Evolutionary conservation across 2,113 vertebrate species (phyloP).

Genomic region (Murina feae): DNA sequence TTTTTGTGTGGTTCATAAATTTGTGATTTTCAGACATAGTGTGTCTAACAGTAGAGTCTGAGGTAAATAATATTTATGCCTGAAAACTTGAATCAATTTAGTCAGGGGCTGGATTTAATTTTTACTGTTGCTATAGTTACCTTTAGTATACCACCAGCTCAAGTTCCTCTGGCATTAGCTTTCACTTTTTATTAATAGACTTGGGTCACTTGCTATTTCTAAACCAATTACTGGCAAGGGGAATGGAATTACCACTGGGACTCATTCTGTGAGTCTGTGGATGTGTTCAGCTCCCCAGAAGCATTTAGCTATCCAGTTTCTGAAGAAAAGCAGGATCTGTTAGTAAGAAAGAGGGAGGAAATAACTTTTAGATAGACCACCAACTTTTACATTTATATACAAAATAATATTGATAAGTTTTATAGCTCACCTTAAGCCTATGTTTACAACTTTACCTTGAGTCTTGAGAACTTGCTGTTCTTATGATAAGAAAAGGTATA

Average conservation of each 20-base stretch:
- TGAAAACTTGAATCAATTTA: background rate
- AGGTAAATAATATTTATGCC: conserved; percentile 4
- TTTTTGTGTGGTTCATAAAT: background rate
- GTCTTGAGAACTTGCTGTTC: background rate
- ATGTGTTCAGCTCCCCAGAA: background rate
- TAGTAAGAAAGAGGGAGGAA: background rate
- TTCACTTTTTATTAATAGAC: background rate
- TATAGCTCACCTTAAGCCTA: background rate
- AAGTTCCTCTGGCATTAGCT: background rate
- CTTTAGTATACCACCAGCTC: background rate
- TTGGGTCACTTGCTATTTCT: background rate
- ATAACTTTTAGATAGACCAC: background rate
- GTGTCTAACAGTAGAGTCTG: background rate
- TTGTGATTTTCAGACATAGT: background rate
- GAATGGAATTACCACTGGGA: background rate
- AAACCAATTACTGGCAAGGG: background rate
- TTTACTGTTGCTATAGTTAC: background rate
- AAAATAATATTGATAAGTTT: background rate
- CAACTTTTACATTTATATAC: background rate
- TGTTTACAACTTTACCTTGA: background rate
- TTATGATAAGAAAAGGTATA: background rate
- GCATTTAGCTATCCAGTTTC: background rate
- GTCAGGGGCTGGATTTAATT: background rate
- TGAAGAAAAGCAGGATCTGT: background rate
- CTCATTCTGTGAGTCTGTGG: background rate